Base-by-base conservation (phyloP, 2,113 vertebrate genomes). In the Actinemys pallida region DNA sequence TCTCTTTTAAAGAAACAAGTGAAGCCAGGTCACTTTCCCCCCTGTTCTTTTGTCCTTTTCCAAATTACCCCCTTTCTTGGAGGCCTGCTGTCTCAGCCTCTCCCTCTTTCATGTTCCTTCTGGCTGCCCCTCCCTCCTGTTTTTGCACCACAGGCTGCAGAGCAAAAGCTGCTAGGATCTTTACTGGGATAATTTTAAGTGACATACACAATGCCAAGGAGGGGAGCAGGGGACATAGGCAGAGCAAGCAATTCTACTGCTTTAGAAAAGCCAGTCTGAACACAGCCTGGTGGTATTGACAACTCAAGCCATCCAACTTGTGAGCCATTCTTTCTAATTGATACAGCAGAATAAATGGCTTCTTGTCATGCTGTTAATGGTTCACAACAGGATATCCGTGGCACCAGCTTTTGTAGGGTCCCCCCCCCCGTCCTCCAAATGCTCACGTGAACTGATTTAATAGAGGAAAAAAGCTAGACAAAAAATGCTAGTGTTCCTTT, bases 131-230 rank as follows among this genome's bases (percentile, higher is more conserved):
- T 5, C 35, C 59, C 10, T 72, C 84, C 83, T 81, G 50, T 85
- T 78, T 62, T 87, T 56, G 52, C 53, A 65, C 90, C 91, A 31
- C 84, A 25, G 57, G 62, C 91, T 84, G 81, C 10, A 53, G 94
- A 72, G 56, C 88, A 72, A 89, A 89, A 94, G 97, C 97, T 96
- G 91, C 91, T 84, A 86, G 85, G 92, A 82, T 93, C 91, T 20
- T 69, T 83, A 83, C 88, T 93, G 62, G 78, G 90, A 93, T 91
- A n/a, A 81, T 82, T n/a, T 45, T 72, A 62, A 79, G n/a, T 87
- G 91, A 84, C 90, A n/a, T 1, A 57, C 3, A 5, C 20, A 17
- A n/a, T 42, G 39, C 72, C 72, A 42, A 75, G 24, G 87, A 93
- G 93, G 90, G 90, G 53, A 24, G 42, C 24, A 78, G 24, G 13